These are phyloP conservation scores for Aphrocallistes beatrix DNA, from an alignment of 37 sponge, comb jelly and placozoan genomes.

Conservation along the genomic window DNA sequence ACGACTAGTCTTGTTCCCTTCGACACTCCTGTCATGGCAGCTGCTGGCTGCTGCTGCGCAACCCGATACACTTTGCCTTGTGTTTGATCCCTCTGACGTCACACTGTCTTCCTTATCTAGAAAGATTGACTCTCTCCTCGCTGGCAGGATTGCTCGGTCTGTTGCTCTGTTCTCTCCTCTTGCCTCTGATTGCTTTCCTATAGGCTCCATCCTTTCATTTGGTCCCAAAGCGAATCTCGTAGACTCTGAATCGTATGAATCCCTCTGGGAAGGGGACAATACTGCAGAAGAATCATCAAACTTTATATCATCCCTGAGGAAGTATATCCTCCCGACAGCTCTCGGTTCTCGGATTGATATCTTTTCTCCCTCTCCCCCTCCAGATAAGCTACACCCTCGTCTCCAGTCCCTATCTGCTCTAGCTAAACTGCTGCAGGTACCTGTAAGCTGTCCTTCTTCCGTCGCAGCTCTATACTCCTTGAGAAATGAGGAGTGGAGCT, in stretches of 20 bases:
- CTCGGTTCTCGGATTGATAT: background rate
- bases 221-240: background rate
- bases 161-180: background rate
- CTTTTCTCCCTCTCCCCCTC: background rate
- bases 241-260: background rate
- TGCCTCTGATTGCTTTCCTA: background rate
- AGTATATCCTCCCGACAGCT: background rate
- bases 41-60: background rate
- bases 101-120: background rate
- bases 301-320: background rate
- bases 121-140: background rate
- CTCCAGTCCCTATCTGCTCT: background rate
- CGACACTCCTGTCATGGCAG: background rate
- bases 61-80: slow-evolving; percentile 11
- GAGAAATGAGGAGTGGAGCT: background rate
- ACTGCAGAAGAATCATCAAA: background rate
- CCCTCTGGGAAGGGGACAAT: background rate
- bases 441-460: background rate
- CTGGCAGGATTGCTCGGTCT: background rate
- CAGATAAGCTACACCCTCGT: background rate
- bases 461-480: background rate
- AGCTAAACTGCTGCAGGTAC: background rate
- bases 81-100: background rate
- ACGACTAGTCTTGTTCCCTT: background rate
- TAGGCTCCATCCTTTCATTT: background rate